These are phyloP conservation scores for Apodemia zela DNA, from an alignment of 2,888 invertebrate genomes.

Conservation along the genomic window DNA sequence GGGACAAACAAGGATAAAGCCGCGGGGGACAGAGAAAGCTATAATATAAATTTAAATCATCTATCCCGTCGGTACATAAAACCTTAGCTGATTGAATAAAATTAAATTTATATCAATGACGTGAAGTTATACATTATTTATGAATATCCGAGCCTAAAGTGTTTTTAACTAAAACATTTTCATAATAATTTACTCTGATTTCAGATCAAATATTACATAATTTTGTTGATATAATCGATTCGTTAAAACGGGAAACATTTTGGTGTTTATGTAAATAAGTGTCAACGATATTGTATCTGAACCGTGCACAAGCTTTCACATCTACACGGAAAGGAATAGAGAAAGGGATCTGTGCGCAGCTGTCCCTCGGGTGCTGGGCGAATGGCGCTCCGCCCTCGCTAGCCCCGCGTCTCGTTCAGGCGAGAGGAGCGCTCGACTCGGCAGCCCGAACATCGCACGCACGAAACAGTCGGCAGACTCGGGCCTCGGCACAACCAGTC, in stretches of 20 bases:
- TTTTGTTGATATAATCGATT: background rate
- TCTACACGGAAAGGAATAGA: conserved; percentile 53
- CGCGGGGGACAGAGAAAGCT: too few relatives aligned
- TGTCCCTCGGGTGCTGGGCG: conserved; percentile 62
- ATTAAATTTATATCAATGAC: background rate
- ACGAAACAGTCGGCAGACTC: conserved; percentile 36
- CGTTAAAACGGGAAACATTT: background rate
- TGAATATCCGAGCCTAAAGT: background rate
- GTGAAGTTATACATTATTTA: background rate
- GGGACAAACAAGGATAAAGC: too few relatives aligned
- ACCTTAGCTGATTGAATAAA: too few relatives aligned
- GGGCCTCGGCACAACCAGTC: conserved; percentile 45
- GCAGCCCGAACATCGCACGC: conserved; percentile 38
- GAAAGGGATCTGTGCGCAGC: conserved; percentile 75
- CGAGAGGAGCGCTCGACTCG: conserved; percentile 40
- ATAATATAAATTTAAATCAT: too few relatives aligned
- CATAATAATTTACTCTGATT: background rate
- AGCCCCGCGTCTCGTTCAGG: conserved; percentile 57
- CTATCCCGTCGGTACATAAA: too few relatives aligned
- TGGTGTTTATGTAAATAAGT: conserved; percentile 7
- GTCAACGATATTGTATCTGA: background rate
- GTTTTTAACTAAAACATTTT: background rate
- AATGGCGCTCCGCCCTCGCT: conserved; percentile 38
- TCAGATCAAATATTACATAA: background rate
- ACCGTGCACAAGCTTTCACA: conserved; percentile 56